Evolutionary conservation across 2,113 vertebrate species (phyloP).

Genomic region (Ia io): DNA sequence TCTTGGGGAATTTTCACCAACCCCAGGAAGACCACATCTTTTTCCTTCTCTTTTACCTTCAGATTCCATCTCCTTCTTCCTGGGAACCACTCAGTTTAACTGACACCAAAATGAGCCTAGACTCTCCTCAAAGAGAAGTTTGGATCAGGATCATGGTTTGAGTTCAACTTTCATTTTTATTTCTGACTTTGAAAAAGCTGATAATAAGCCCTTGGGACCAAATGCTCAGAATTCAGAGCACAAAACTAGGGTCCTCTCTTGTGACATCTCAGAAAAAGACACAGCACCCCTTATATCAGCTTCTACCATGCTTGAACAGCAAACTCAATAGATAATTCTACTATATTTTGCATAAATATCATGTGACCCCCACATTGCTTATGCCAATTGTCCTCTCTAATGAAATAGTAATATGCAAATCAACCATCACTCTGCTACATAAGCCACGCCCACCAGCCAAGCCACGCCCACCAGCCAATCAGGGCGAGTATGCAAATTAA

Average conservation of each 20-base stretch:
- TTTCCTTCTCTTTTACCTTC: neutral
- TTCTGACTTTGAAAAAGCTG: conserved; percentile 22
- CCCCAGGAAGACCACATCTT: neutral
- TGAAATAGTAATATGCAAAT: too few relatives aligned
- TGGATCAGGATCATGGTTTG: neutral
- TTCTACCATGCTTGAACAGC: neutral
- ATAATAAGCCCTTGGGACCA: neutral
- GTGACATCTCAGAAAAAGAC: neutral
- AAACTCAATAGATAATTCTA: neutral
- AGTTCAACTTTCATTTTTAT: conserved; percentile 33
- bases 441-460: too few relatives aligned
- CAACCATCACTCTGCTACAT: too few relatives aligned
- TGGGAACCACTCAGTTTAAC: neutral
- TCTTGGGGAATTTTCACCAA: neutral
- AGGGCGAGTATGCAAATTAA: too few relatives aligned
- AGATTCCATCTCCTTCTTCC: neutral
- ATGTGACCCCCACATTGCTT: neutral
- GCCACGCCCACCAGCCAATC: too few relatives aligned
- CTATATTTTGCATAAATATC: neutral
- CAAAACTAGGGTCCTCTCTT: neutral
- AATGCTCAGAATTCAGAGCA: neutral
- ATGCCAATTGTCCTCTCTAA: neutral
- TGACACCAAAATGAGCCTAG: neutral
- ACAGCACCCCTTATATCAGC: neutral
- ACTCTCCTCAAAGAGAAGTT: neutral